Base-by-base conservation (phyloP, 2,113 vertebrate genomes). In the Puffinus mauretanicus region DNA sequence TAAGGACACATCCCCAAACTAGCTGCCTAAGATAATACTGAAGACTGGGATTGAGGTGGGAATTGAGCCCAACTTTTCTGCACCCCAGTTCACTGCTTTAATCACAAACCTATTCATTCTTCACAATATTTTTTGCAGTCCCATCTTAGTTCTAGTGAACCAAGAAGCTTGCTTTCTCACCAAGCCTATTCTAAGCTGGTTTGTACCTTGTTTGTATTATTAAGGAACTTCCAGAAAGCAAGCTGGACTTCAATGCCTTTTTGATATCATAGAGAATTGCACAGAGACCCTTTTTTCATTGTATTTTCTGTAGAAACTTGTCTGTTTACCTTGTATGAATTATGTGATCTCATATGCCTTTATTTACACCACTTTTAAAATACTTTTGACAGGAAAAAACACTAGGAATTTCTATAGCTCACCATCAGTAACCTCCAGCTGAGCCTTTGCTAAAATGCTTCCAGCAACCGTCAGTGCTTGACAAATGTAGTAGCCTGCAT, bases 401-500 rank as follows among this genome's bases (percentile, higher is more conserved):
- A 96, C 71, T 24, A 95, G 61, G 55, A 88, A 94, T 75, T 90
- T 92, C 77, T 72, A 88, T 85, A 94, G 83, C 99, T 98, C 96
- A 99, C 99, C 99, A 97, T 99, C 99, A 96, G 99, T 99, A 98
- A 99, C 99, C 98, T 99, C 99, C 98, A 99, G 98, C 95, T 99
- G 99, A 95, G 99, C 99, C 96, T 99, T 99, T 97, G 99, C 99
- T 93, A 99, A 98, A 96, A 99, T 99, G 97, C 99, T 99, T 96
- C 99, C 99, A 61, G 99, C 99, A 94, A 99, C 99, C 5, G 99
- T 99, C 90, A 99, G 98, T 7, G 99, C 99, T 98, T 99, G 99
- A 98, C 99, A 99, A 97, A 99, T 99, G 95, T 99, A 99, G 98
- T 99, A 99, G 66, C 99, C 99, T 2, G 98, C 99, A 52, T 99